Base-by-base conservation (phyloP, 2,797 vertebrate species). In the Clamator glandarius region DNA sequence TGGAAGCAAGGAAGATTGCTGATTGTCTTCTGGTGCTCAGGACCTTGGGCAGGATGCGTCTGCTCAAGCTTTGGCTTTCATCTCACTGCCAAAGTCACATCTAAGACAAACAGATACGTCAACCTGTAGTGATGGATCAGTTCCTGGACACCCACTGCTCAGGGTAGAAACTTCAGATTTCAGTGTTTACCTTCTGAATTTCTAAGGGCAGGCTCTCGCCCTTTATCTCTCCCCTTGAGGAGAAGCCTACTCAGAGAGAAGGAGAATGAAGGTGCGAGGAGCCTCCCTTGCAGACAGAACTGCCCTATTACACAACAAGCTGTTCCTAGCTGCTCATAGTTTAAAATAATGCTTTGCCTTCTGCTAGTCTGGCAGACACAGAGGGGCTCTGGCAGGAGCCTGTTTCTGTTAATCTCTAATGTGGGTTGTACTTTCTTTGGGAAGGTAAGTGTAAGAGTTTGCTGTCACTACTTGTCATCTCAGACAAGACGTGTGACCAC, bases 91-190 rank as follows among this genome's bases (percentile, higher is more conserved):
- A 28, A 73, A 75, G 16, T 21, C 46, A 21, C 18, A 21, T 14
- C 35, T 87, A 44, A 72, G 54, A 15, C 44, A 90, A 68, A 13
- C 36, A 52, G 36, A 36, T 33, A 31, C 5, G 7, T 59, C 17
- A 57, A 5, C 61, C 26, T 13, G 15, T 6, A 74, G 26, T 0
- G 3, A 57, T 50, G 3, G 4, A 28, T 21, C 17, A 44, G 8
- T 59, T 67, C 75, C 50, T 46, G 44, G 13, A 6, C 67, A 75
- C 31, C 3, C 8, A 3, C 68, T 58, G 44, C 39, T 59, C 51
- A 68, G 20, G 39, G 24, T 6, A 79, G 11, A 9, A 78, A 83
- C 17, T 46, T 62, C 1, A 2, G 29, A 23, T 54, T 84, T 84
- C 59, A 42, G 7, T 2, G 20, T 76, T 75, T 24, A 41, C 4